Conservation (phyloP, 2,113 vertebrate species). For the Setophaga petechia region DNA sequence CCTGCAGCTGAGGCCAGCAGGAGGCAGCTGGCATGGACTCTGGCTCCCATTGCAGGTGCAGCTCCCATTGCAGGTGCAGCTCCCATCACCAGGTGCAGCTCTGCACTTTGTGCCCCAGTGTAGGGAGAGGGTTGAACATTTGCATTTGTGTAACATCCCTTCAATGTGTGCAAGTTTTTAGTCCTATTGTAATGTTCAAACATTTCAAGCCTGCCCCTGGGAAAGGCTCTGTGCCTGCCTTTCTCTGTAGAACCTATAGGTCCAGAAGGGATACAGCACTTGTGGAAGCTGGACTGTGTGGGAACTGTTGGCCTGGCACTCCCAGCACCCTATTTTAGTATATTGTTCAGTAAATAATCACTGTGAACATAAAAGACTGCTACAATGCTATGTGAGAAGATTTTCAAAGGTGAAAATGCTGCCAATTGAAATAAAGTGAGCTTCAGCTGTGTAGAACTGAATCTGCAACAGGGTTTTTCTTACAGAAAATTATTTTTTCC, state of each 20-base stretch:
- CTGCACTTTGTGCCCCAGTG: neutral
- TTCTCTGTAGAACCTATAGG: neutral
- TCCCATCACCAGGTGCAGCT: neutral
- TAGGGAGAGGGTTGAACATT: neutral
- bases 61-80: neutral
- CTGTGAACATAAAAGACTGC: neutral
- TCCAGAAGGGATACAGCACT: neutral
- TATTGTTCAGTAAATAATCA: neutral
- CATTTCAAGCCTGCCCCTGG: neutral
- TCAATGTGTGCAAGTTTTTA: neutral
- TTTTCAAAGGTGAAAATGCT: neutral
- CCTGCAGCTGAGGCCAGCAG: neutral
- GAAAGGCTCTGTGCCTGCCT: neutral
- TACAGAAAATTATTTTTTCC: neutral
- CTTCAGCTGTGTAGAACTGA: neutral
- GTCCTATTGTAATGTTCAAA: neutral
- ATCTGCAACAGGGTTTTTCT: neutral
- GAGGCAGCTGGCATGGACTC: neutral
- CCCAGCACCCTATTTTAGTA: neutral
- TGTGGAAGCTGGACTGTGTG: rapidly evolving
- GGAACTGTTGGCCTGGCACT: neutral
- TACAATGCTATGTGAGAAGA: neutral
- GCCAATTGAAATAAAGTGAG: neutral
- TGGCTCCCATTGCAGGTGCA: neutral
- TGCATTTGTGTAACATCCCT: neutral